Base-by-base conservation (phyloP, 2,888 invertebrate species). In the Synanthedon andrenaeformis region DNA sequence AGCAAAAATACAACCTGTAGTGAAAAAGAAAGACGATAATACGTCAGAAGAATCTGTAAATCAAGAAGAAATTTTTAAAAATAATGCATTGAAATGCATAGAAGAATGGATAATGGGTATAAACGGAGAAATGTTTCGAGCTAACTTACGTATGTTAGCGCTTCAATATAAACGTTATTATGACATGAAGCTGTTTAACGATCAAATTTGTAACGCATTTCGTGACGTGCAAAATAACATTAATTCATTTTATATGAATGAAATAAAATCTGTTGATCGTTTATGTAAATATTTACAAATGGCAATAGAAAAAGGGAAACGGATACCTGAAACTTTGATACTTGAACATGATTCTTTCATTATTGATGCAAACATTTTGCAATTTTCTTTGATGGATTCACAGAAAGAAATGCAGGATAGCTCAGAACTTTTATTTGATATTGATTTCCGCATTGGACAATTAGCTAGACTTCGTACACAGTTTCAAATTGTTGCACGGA, bases 21-120 rank as follows among this genome's bases (percentile, higher is more conserved):
- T 67, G 23, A 85, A 76, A 64, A 78, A 79, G 62, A 85, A 75
- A 58, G 82, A 82, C 0, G 79, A 79, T 1, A 67, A 59, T 52
- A 53, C 49, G 42, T 76, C 76, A 8, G 72, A 70, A 35, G 76
- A 72, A 42, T 74, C 77, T 0, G 54, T 74, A 12, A 72, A 69
- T 63, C 63, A 61, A 53, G 82, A 75, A 66, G 81, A 70, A 69
- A 68, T 69, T 49, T 89, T 78, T 56, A 86, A 79, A 63, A 54
- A 61, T 42, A 84, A 85, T 58, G 77, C 74, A 53, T 57, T 84
- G 13, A 86, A 80, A 66, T 85, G 83, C 60, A 67, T 90, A 13
- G 82, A 89, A 23, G 91, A 92, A 70, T 92, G 91, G 90, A 74
- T 76, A 14, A 83, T 84, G 68, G 90, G 88, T 10, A 68, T 89